A percentile compares a stretch with the other conserved stretches of the same genome.
These are phyloP conservation scores for Rhinoraja longicauda DNA, from an alignment of 2,797 vertebrate genomes.

Conservation along the genomic window DNA sequence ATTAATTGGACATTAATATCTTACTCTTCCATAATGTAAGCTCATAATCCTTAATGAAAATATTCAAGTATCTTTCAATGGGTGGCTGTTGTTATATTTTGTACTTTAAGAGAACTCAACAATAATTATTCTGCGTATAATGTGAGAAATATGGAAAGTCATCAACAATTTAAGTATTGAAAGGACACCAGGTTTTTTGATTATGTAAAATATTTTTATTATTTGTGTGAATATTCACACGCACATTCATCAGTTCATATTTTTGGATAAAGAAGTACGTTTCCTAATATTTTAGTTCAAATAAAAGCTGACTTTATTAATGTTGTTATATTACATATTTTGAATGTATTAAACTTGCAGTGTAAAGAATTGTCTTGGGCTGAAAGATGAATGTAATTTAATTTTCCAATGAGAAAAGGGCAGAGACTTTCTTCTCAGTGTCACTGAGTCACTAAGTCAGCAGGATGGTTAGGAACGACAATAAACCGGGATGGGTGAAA, in stretches of 20 bases:
- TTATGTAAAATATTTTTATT: background rate
- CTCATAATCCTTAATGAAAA: background rate
- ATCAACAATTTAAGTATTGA: background rate
- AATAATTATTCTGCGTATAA: background rate
- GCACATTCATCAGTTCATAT: background rate
- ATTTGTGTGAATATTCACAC: background rate
- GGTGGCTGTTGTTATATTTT: background rate
- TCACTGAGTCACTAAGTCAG: background rate
- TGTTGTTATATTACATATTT: background rate
- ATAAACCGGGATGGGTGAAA: background rate
- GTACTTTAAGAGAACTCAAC: background rate
- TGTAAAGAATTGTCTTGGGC: background rate
- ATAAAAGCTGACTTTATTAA: background rate
- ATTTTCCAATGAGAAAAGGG: background rate
- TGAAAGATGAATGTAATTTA: background rate
- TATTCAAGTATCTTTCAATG: background rate
- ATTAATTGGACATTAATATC: background rate
- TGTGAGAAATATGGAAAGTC: background rate
- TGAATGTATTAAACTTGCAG: background rate
- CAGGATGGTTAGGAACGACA: background rate
- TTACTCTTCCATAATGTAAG: background rate
- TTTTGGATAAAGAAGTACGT: background rate
- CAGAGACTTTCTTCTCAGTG: background rate
- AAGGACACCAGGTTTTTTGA: background rate
- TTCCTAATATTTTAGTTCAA: background rate